Base-by-base conservation (phyloP, 2,888 invertebrate genomes). In the Euzophera pinguis region DNA sequence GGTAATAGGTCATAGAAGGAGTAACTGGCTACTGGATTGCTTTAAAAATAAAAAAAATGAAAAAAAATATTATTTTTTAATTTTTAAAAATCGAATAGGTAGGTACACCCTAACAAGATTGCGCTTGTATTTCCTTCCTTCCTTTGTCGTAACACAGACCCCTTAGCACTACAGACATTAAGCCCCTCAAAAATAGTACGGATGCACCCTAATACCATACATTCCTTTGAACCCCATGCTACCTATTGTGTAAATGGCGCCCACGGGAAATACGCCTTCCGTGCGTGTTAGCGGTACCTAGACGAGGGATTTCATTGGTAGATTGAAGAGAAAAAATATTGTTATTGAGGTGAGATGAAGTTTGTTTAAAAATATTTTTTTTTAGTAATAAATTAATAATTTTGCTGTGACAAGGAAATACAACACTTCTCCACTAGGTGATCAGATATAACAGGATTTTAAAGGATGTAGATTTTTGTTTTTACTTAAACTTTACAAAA, bases 251-350 rank as follows among this genome's bases (percentile, higher is more conserved):
- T 75, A 71, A 75, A 81, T 71, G 49, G 67, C 48, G 53, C 81
- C 75, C 73, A 57, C 61, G 81, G 81, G 81, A 81, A 81, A 81
- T 81, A 76, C 61, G 53, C 67, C 56, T 58, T 59, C 53, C 59
- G 58, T 54, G 48, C 47, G 42, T 38, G 45, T 49, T 29, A 22
- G 38, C 9, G 49, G 37, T 27, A 10, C 6, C 32, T 22, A 35
- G 43, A 38, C 14, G 38, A 22, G 35, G 42, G 43, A 51, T 43
- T 35, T 45, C 10, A 27, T 27, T 43, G 8, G 32, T 9, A 42
- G 43, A 45, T 45, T 32, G 32, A 29, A 45, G 9, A 41, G 17
- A 34, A 45, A 39, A 32, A 10, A 32, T 32, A 10, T 32, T 32
- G 32, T 32, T 2, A 6, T 32, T 32, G 32, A 4, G 7, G 32